Base-by-base conservation (phyloP, 2,113 vertebrate genomes). In the Sturnira hondurensis region DNA sequence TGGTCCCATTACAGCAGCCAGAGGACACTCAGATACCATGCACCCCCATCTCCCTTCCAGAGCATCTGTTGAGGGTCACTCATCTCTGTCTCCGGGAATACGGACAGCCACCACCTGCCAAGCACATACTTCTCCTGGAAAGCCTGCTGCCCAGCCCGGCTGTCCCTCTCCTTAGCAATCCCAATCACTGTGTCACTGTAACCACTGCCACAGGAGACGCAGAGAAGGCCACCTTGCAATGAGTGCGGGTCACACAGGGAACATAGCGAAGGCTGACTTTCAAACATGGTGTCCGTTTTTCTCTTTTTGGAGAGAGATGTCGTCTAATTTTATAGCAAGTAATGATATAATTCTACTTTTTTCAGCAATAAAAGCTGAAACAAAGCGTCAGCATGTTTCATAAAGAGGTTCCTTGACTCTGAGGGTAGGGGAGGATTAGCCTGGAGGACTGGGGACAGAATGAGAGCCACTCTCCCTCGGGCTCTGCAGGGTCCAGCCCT, bases 271-370 rank as follows among this genome's bases (percentile, higher is more conserved):
- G 65, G 36, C 43, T 68, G 54, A 54, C 47, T 74, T 73, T 86
- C 77, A 88, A 94, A 92, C 58, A 63, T 22, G 41, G 31, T 58
- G 31, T 56, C 43, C 33, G 13, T 76, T 91, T 82, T 76, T 56
- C 52, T 65, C 77, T 80, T 61, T 56, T 82, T 80, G 68, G 70
- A 88, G 84, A 92, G 83, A 95, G 76, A 92, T 85, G 22, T 33
- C 85, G 50, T 68, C 86, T 65, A 45, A 43, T 85, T 77, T 95
- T 78, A 33, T 85, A 94, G 71, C 61, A 31, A 36, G 45, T 67
- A 91, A 85, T 82, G 71, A 82, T 31, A 85, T 68, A 73, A 87
- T 70, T 80, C 77, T 89, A 50, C 91, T 94, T 90, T 81, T 81
- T 87, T 81, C 77, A 22, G 2, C 70, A 94, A 71, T 45, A 52